Conservation (phyloP, 2,113 vertebrate genomes). For the Pangasianodon gigas region DNA sequence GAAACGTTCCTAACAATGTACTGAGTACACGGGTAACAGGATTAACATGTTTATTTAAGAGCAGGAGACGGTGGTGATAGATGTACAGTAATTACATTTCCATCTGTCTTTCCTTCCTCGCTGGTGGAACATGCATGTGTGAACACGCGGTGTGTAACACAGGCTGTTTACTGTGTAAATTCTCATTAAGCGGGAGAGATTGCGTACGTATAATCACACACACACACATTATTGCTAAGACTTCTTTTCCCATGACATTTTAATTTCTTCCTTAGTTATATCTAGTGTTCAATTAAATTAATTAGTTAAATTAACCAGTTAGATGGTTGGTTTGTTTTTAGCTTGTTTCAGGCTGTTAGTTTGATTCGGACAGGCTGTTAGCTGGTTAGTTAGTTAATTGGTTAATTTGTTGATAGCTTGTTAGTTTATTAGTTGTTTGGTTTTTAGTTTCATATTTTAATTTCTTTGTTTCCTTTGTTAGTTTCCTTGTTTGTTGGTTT, state of each 20-base stretch:
- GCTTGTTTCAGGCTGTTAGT: not conserved
- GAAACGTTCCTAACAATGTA: conserved; percentile 2
- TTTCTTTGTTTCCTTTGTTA: not conserved
- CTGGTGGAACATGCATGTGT: not conserved
- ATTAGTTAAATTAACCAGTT: not conserved
- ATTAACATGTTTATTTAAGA: conserved; percentile 20
- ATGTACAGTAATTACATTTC: conserved; percentile 1
- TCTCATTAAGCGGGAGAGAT: not conserved
- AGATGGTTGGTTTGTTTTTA: not conserved
- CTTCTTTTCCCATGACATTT: not conserved
- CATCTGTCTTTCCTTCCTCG: conserved; percentile 3
- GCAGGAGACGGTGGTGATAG: not conserved
- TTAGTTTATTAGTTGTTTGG: not conserved
- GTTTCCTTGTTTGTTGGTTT: not conserved
- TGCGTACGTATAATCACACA: not conserved
- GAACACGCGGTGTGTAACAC: not conserved
- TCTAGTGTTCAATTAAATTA: not conserved
- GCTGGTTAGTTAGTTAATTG: not conserved
- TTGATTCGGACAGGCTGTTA: not conserved
- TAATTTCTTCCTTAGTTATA: not conserved
- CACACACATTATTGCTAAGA: not conserved
- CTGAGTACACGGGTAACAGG: not conserved
- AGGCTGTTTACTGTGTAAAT: not conserved
- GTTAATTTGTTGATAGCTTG: not conserved
- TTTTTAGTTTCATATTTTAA: not conserved